Percentiles rank a stretch among this genome's conserved stretches.
phyloP scores from a whole-genome alignment of 2,797 vertebrate genomes.

The Manis pentadactyla region DNA sequence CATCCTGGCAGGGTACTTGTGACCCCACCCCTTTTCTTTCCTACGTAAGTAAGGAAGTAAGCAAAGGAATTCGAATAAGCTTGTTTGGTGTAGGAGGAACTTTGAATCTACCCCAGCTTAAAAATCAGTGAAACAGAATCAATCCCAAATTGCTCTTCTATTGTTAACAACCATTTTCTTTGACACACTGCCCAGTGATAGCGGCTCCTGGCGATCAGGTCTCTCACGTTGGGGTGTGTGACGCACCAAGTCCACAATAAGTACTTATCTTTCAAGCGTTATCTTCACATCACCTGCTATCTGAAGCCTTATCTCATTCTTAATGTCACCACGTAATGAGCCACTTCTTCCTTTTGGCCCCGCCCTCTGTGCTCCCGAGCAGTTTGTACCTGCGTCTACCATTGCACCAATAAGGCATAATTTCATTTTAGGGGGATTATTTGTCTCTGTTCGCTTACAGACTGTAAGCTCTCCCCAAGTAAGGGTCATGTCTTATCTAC shows the following conservation, averaged over 20 bases:
- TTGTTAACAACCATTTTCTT: not conserved
- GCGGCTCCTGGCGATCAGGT: not conserved
- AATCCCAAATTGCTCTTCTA: not conserved
- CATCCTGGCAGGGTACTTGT: not conserved
- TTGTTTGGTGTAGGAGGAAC: not conserved
- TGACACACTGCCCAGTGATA: not conserved
- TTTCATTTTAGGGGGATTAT: not conserved
- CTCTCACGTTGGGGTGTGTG: rapidly evolving
- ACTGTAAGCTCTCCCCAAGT: not conserved
- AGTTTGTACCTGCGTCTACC: not conserved
- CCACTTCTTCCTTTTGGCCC: not conserved
- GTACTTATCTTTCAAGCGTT: not conserved
- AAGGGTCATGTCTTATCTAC: not conserved
- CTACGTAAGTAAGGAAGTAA: not conserved
- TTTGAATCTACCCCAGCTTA: not conserved
- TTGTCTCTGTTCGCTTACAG: not conserved
- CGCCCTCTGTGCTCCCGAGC: not conserved
- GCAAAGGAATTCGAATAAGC: not conserved
- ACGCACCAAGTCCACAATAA: not conserved
- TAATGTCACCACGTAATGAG: not conserved
- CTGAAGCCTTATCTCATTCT: not conserved
- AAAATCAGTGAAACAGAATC: slow-evolving; percentile 8
- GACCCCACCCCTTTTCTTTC: not conserved
- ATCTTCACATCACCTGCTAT: not conserved
- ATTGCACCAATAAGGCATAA: not conserved